Evolutionary conservation across 2,113 vertebrate genomes (phyloP), one percentile per base, ranked within the genome.

Genomic region (Ondatra zibethicus): DNA sequence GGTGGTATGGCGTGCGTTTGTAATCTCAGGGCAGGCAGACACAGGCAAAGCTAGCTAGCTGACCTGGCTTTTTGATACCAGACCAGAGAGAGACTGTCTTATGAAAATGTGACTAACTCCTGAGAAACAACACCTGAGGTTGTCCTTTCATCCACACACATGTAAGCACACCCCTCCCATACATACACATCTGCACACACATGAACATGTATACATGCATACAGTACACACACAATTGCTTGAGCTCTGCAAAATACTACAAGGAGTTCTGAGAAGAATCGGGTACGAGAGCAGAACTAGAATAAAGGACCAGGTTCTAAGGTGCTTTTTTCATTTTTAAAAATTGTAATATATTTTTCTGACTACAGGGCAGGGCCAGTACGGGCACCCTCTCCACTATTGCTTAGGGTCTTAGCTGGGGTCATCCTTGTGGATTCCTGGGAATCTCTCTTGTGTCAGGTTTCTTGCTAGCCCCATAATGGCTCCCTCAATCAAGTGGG

Each of bases 1-100:
- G 4, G 17, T 50, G 10, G 16, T 36, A 7, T 68, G 42, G 42
- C 0, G 0, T 14, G 6, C 23, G 3, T 8, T 45, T 85, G 25
- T 65, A 65, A 31, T 42, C 81, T 85, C 58, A 11, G 82, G 61
- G 39, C 45, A 45, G 39, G 14, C 61, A 84, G n/a, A 25, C n/a
- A 63, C n/a, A 84, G n/a, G 58, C n/a, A 63, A 42, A 12, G 23
- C 5, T 63, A 63, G 13, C 55, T 42, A 42, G 55, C 58, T 25
- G 29, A 5, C 58, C 25, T 29, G 21, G 58, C 25, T 39, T 27
- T 7, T 61, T 27, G 80, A 55, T 61, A n/a, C 33, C 50, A 81
- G 27, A 29, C 76, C 55, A 82, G 23, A 42, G n/a, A 65, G 23
- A 63, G 82, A 21, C 58, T 31, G 55, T 65, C 58, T 63, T 29